Percentiles rank a stretch among this genome's conserved stretches.
phyloP scores from a whole-genome alignment of 2,797 vertebrate species.

The Parambassis ranga region DNA sequence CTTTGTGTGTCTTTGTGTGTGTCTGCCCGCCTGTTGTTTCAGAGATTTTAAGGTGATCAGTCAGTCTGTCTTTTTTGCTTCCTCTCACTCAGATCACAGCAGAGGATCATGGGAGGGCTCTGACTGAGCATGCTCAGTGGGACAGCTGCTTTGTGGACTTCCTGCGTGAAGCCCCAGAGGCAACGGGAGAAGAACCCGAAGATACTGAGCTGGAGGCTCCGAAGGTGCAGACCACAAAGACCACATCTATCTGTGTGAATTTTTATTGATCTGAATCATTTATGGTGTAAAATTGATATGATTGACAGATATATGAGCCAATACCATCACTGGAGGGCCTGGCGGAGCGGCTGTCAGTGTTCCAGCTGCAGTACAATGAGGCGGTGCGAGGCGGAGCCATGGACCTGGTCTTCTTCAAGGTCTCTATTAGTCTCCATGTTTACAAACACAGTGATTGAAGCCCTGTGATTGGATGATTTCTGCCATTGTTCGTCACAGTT shows the following conservation, averaged over 20 bases:
- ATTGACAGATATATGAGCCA: conserved; percentile 81
- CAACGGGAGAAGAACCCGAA: conserved; percentile 80
- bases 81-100: conserved; percentile 66
- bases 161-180: conserved; percentile 79
- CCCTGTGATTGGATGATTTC: conserved; percentile 34
- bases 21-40: no score
- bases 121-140: conserved; percentile 67
- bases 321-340: conserved; percentile 79
- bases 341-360: conserved; percentile 75
- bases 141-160: conserved; percentile 85
- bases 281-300: not conserved
- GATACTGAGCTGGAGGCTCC: conserved; percentile 80
- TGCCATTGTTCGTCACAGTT: not conserved
- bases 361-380: conserved; percentile 86
- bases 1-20: not conserved
- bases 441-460: no score
- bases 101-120: conserved; percentile 76
- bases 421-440: no score
- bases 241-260: not conserved
- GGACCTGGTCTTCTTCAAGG: conserved; percentile 89
- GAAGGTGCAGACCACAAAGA: conserved; percentile 74
- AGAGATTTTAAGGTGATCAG: no score
- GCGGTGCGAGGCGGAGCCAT: conserved; percentile 80
- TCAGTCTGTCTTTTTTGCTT: no score
- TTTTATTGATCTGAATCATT: not conserved